Conservation (phyloP, 2,888 invertebrate genomes). For the Thymelicus acteon region DNA sequence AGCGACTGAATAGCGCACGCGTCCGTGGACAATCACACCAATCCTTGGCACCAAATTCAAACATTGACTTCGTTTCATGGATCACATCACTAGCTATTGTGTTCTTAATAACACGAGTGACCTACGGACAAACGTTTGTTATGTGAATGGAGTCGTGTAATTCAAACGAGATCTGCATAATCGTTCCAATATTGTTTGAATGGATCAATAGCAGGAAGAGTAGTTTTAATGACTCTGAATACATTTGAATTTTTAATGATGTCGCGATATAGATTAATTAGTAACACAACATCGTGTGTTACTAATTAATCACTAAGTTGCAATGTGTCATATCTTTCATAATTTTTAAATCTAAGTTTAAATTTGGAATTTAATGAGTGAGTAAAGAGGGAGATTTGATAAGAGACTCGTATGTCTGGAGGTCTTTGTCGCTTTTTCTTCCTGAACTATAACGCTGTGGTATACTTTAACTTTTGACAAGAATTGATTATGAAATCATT, state of each 20-base stretch:
- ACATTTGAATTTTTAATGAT: conserved; percentile 18
- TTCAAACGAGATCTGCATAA: conserved; percentile 33
- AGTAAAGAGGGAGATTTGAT: not conserved
- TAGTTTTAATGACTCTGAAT: conserved; percentile 15
- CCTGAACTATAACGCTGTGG: not conserved
- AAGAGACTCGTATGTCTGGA: not conserved
- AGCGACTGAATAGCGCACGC: conserved; percentile 63
- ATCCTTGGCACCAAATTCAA: conserved; percentile 72
- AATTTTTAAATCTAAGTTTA: not conserved
- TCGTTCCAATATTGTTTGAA: conserved; percentile 31
- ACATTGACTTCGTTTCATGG: conserved; percentile 48
- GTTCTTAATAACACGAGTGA: conserved; percentile 48
- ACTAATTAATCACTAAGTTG: no score
- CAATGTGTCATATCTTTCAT: not conserved
- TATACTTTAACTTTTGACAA: no score
- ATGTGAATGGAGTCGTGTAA: conserved; percentile 32
- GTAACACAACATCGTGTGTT: not conserved
- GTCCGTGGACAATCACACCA: conserved; percentile 64
- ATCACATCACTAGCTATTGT: conserved; percentile 67
- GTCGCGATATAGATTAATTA: not conserved
- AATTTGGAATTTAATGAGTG: not conserved
- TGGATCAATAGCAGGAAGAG: conserved; percentile 35
- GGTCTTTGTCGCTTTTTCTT: not conserved
- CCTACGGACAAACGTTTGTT: conserved; percentile 39
- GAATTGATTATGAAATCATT: no score